These are phyloP conservation scores for Microtus pennsylvanicus DNA, from an alignment of 2,113 vertebrate species.

Conservation along the genomic window DNA sequence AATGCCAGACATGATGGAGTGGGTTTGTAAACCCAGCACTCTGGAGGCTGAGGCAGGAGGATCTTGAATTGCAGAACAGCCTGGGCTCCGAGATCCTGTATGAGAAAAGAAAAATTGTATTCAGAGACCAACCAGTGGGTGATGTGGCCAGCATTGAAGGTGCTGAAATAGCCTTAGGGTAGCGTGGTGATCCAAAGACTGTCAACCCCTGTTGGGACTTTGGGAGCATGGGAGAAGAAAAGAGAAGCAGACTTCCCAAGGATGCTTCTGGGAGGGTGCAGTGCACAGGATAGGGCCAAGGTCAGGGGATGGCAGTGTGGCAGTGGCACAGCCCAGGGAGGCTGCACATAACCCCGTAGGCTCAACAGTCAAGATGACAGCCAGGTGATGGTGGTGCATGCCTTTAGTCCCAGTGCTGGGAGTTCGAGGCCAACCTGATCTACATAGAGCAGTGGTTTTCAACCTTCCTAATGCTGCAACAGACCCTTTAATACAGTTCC, in stretches of 20 bases:
- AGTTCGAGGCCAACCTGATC: too few relatives aligned
- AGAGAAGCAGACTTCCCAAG: background rate
- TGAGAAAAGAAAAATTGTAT: background rate
- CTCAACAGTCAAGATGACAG: background rate
- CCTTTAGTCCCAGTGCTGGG: too few relatives aligned
- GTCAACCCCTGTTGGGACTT: background rate
- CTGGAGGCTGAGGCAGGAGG: background rate
- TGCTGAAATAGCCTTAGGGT: background rate
- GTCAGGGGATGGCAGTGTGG: accelerated
- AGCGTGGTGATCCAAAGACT: background rate
- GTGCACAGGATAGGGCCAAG: background rate
- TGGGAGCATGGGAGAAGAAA: background rate
- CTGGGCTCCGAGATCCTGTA: background rate
- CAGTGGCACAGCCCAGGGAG: background rate
- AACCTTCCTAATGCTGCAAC: too few relatives aligned
- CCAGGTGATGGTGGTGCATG: too few relatives aligned
- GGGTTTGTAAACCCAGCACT: background rate
- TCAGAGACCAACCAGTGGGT: background rate
- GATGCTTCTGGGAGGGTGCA: background rate
- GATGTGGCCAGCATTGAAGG: background rate
- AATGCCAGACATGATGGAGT: background rate
- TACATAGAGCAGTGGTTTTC: too few relatives aligned
- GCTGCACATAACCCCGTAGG: accelerated
- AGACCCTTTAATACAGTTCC: too few relatives aligned
- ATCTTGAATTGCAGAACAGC: background rate